Percentiles rank a stretch among this genome's conserved stretches.
Conservation (phyloP, 1,140 invertebrate species). For the Parasteatoda tepidariorum region DNA sequence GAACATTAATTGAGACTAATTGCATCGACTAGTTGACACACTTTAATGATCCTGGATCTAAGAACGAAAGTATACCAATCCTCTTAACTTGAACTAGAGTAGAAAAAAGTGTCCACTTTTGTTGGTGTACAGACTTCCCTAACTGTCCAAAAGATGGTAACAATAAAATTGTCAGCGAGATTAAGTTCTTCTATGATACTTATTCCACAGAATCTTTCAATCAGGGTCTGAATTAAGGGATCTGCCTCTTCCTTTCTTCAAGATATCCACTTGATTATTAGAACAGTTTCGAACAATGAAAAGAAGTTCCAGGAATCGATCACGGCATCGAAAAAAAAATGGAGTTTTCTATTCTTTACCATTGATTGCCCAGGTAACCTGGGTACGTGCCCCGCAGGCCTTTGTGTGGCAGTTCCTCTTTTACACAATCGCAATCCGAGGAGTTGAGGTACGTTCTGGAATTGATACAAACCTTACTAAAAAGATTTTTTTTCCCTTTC, state of each 20-base stretch:
- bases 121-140: neutral
- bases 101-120: neutral
- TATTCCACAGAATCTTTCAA: conserved; percentile 37
- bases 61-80: neutral
- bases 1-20: conserved; percentile 36
- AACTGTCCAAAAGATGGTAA: neutral
- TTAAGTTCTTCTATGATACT: conserved; percentile 18
- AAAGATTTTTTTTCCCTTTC: neutral
- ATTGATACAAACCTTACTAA: neutral
- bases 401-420: conserved; percentile 12
- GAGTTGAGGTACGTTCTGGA: neutral
- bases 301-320: conserved; percentile 18
- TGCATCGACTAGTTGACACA: conserved; percentile 21
- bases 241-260: conserved; percentile 17
- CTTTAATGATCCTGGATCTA: conserved; percentile 30
- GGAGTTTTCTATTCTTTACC: neutral
- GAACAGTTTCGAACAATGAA: conserved; percentile 7
- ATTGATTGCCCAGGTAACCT: conserved; percentile 44
- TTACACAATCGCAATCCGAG: conserved; percentile 12
- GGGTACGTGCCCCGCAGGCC: neutral
- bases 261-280: conserved; percentile 20
- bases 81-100: neutral
- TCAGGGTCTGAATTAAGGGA: neutral
- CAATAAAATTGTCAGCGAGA: conserved; percentile 18
- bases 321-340: neutral